These are phyloP conservation scores for Philereme vetulata DNA, from an alignment of 2,888 invertebrate species.

Conservation along the genomic window DNA sequence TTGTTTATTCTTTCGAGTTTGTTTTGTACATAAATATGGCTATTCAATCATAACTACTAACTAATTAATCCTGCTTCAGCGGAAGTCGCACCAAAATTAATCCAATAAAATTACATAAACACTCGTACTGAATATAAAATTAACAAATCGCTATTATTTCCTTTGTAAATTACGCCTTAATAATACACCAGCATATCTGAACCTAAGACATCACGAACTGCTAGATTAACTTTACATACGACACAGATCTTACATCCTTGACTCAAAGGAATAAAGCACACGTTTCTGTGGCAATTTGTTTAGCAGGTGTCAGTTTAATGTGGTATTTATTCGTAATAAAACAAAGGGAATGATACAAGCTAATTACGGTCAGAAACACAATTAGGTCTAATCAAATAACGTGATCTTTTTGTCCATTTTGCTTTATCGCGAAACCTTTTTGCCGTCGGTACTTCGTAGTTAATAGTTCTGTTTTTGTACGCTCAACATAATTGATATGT, in stretches of 20 bases:
- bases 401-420: constrained; percentile 72
- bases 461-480: constrained; percentile 47
- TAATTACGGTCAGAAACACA: constrained; percentile 80
- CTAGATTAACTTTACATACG: constrained; percentile 31
- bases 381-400: constrained; percentile 82
- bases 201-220: constrained; percentile 67
- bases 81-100: constrained; percentile 27
- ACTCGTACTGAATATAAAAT: constrained; percentile 67
- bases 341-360: constrained; percentile 80
- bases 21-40: too few relatives aligned
- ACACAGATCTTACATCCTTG: constrained; percentile 35
- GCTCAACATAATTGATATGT: constrained; percentile 52
- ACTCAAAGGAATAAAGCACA: constrained; percentile 41
- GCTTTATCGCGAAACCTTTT: constrained; percentile 58
- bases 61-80: not conserved
- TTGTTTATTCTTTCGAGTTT: too few relatives aligned
- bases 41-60: too few relatives aligned
- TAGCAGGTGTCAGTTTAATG: constrained; percentile 31
- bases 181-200: constrained; percentile 74
- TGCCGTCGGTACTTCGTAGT: constrained; percentile 48
- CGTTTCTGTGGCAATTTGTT: constrained; percentile 36
- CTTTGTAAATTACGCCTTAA: constrained; percentile 77
- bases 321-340: constrained; percentile 68
- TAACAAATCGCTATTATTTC: constrained; percentile 79
- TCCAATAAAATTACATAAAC: constrained; percentile 47